Evolutionary conservation across 1,140 invertebrate genomes (phyloP).

Genomic region (Drosophila subpulchrella): DNA sequence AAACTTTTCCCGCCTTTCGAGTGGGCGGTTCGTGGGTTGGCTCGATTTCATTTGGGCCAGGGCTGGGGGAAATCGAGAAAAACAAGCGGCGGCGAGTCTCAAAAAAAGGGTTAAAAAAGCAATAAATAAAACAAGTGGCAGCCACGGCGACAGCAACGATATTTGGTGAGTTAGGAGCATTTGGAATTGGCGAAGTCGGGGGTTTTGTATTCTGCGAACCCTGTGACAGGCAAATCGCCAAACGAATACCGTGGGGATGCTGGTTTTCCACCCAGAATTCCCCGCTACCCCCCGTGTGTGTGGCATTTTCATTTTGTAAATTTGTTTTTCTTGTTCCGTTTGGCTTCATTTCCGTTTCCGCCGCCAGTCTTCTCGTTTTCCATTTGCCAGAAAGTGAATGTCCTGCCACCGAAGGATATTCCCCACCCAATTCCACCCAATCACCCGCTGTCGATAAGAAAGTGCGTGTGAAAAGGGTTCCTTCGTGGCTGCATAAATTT

Average conservation of each 20-base stretch:
- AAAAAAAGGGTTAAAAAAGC: conserved; percentile 82
- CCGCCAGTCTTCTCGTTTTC: conserved; percentile 36
- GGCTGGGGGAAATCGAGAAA: conserved; percentile 10
- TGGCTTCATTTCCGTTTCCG: conserved; percentile 79
- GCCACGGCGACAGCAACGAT: conserved; percentile 74
- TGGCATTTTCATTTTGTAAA: conserved; percentile 82
- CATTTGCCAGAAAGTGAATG: conserved; percentile 51
- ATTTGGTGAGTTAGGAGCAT: conserved; percentile 62
- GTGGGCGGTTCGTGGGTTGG: conserved; percentile 10
- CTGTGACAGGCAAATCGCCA: conserved; percentile 81
- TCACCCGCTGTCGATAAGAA: conserved; percentile 75
- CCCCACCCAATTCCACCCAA: conserved; percentile 15
- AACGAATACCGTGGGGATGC: conserved; percentile 75
- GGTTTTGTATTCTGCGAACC: conserved; percentile 8
- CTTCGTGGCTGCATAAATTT: conserved; percentile 75
- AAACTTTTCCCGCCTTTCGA: conserved; percentile 48
- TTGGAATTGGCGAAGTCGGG: too few species aligned
- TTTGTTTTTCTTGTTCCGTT: conserved; percentile 82
- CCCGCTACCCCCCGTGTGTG: conserved; percentile 18
- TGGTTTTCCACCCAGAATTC: not conserved
- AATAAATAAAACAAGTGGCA: conserved; percentile 81
- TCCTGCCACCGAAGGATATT: conserved; percentile 3
- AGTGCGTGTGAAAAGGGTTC: conserved; percentile 81
- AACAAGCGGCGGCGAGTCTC: conserved; percentile 52
- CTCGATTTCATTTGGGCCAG: conserved; percentile 37